Conservation (phyloP, 2,888 invertebrate species). For the Dryobotodes eremita region DNA sequence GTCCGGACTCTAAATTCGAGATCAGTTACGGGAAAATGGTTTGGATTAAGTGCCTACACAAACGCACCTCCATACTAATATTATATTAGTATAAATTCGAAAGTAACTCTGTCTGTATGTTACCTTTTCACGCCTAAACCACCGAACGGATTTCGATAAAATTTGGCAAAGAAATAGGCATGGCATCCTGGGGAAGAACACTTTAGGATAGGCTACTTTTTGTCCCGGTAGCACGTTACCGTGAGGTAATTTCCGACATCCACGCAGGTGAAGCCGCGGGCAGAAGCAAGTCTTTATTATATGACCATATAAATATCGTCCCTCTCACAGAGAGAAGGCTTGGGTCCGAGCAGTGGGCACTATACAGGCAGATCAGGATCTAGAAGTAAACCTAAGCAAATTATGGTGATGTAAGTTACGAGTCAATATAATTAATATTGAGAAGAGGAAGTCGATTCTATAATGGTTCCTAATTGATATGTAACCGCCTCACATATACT, state of each 20-base stretch:
- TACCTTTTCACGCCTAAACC: too few relatives aligned
- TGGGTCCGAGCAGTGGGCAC: background rate
- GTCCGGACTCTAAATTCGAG: background rate
- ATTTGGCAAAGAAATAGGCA: too few relatives aligned
- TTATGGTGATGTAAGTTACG: conserved; percentile 4
- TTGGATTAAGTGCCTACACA: background rate
- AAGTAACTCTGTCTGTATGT: too few relatives aligned
- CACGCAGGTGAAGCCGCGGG: too few relatives aligned
- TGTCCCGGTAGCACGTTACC: too few relatives aligned
- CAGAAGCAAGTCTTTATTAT: background rate
- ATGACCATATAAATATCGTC: background rate
- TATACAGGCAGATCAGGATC: background rate
- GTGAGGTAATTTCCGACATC: too few relatives aligned
- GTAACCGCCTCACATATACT: background rate
- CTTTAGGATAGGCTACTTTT: too few relatives aligned
- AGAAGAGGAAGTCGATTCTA: conserved; percentile 30
- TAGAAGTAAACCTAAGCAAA: background rate
- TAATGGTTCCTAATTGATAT: conserved; percentile 19
- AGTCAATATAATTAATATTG: conserved; percentile 18
- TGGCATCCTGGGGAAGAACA: too few relatives aligned
- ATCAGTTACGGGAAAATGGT: background rate
- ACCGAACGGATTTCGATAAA: too few relatives aligned
- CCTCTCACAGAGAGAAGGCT: background rate
- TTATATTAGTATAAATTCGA: too few relatives aligned
- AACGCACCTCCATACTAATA: background rate